Percentiles rank a stretch among this genome's conserved stretches.
phyloP scores from a whole-genome alignment of 2,113 vertebrate species.

The Alethe diademata region DNA sequence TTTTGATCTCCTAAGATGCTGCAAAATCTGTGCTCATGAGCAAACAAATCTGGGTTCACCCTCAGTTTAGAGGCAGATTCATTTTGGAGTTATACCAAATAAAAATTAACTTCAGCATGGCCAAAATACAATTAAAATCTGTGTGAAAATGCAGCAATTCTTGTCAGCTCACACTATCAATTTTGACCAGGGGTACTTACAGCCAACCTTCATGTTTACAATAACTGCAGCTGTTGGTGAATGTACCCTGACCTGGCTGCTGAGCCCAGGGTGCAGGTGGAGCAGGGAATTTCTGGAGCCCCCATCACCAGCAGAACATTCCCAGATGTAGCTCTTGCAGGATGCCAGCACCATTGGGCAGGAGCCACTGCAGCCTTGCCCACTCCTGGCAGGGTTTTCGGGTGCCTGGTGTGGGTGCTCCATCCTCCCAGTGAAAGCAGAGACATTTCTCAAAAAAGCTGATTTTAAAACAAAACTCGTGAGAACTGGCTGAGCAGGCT shows the following conservation, averaged over 20 bases:
- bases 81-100: background rate
- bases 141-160: background rate
- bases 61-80: background rate
- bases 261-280: background rate
- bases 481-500: background rate
- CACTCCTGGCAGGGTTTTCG: background rate
- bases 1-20: background rate
- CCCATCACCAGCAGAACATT: background rate
- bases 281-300: background rate
- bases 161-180: background rate
- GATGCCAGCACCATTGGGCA: background rate
- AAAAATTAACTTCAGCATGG: background rate
- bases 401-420: background rate
- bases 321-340: background rate
- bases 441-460: background rate
- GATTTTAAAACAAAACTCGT: background rate
- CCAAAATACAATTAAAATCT: background rate
- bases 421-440: background rate
- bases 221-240: background rate
- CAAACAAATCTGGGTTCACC: background rate
- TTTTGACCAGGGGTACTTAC: background rate
- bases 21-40: background rate
- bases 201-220: background rate
- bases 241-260: accelerated
- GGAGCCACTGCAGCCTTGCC: background rate